Evolutionary conservation across 2,888 invertebrate species (phyloP), one percentile per base, ranked within the genome.

Genomic region (Lepidocyrtinus sp.): DNA sequence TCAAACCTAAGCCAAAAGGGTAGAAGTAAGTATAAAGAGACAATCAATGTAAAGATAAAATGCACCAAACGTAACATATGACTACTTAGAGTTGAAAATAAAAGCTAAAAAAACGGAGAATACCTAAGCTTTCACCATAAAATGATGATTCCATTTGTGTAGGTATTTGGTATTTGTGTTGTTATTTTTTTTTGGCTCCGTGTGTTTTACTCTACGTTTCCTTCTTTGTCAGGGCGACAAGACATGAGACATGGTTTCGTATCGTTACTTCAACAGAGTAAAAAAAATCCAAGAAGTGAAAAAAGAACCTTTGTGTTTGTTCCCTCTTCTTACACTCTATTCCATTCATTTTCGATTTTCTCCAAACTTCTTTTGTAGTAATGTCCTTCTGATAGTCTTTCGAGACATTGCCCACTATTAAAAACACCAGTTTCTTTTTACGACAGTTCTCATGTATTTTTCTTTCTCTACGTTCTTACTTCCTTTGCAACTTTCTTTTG

Each of bases 161-260:
- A n/a, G n/a, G n/a, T n/a, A n/a, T n/a, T n/a, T n/a, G n/a, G n/a
- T n/a, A n/a, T n/a, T n/a, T n/a, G n/a, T n/a, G n/a, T n/a, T n/a
- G n/a, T n/a, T n/a, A n/a, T n/a, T n/a, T n/a, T n/a, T n/a, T n/a
- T n/a, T n/a, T n/a, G n/a, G n/a, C n/a, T n/a, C n/a, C n/a, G n/a
- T n/a, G n/a, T n/a, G n/a, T n/a, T n/a, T n/a, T n/a, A n/a, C n/a
- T n/a, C n/a, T n/a, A n/a, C n/a, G n/a, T n/a, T n/a, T n/a, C n/a
- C n/a, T n/a, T n/a, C n/a, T n/a, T n/a, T n/a, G n/a, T n/a, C n/a
- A n/a, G n/a, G 36, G 5, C 67, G 74, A 65, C 74, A 61, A 24
- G 71, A 24, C 62, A 71, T 72, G 45, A 65, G 73, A 74, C 73
- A 69, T 69, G 75, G 69, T 69, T 68, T 75, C 63, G 69, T 75